Base-by-base conservation (phyloP, 2,888 invertebrate genomes). In the Erebia aethiops region DNA sequence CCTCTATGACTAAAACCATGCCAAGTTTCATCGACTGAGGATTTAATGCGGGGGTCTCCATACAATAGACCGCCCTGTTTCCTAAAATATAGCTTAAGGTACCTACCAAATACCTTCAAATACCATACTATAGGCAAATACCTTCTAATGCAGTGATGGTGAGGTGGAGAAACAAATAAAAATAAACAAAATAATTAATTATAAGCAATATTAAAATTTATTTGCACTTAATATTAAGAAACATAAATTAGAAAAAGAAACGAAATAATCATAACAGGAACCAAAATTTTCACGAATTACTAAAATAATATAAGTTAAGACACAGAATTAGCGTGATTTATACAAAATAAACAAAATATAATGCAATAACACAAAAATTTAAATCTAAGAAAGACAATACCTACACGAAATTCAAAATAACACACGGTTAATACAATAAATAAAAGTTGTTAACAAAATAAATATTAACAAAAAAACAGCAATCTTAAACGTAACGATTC, bases 181-280 rank as follows among this genome's bases (percentile, higher is more conserved):
- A 84, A 85, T 81, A 80, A 85, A 82, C 81, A 75, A 78, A 84
- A 74, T 81, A 86, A 86, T 49, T 46, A 57, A 58, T 80, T 83
- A 87, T 87, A 91, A 92, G 91, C 92, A 87, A 92, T 90, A 35
- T 35, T 7, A 35, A 90, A 89, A 90, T 90, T 90, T 92, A 90
- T 91, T 92, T 94, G 92, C 87, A 85, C 86, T 86, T 88, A 88
- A 84, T 79, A 84, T 80, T 82, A 87, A 80, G 79, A 84, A 90
- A 90, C 87, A 89, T 87, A 90, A 89, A 89, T 89, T 85, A 88
- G 81, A 89, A 75, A 75, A 76, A 71, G 70, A 78, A 91, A 92
- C 90, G 84, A 92, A 94, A 94, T 92, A 93, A 93, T 94, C 92
- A 92, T 94, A 94, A 92, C 92, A 91, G 89, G 90, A 91, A 91